Conservation (phyloP, 2,113 vertebrate genomes). For the Scalopus aquaticus region DNA sequence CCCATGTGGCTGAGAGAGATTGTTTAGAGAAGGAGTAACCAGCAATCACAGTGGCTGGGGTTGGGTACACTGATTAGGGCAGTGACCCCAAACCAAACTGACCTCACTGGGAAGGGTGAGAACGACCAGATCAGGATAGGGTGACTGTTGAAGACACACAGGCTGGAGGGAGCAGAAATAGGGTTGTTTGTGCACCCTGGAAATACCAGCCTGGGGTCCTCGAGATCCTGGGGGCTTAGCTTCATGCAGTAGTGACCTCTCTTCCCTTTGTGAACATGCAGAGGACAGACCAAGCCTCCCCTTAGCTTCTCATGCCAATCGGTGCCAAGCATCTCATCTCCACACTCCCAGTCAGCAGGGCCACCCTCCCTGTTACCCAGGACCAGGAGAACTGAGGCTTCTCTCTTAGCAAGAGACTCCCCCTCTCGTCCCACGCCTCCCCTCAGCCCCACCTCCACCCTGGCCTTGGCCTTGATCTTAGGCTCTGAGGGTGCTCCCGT, state of each 20-base stretch:
- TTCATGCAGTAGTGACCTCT: neutral
- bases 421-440: neutral
- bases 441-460: too few relatives aligned
- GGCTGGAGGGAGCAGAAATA: neutral
- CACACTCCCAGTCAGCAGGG: too few relatives aligned
- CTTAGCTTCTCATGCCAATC: neutral
- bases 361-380: neutral
- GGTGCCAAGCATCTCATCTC: neutral
- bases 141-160: neutral
- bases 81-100: neutral
- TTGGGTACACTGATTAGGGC: neutral
- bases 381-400: neutral
- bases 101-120: neutral
- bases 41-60: neutral
- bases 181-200: neutral
- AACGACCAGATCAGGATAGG: neutral
- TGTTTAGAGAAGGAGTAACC: neutral
- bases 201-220: neutral
- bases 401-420: neutral
- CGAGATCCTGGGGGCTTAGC: neutral
- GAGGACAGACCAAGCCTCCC: neutral
- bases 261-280: neutral
- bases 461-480: neutral
- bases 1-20: neutral
- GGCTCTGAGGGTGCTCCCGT: neutral